A percentile compares a stretch with the other conserved stretches of the same genome.
These are phyloP conservation scores for Cossypha polioptera DNA, from an alignment of 2,797 vertebrate genomes.

Conservation along the genomic window DNA sequence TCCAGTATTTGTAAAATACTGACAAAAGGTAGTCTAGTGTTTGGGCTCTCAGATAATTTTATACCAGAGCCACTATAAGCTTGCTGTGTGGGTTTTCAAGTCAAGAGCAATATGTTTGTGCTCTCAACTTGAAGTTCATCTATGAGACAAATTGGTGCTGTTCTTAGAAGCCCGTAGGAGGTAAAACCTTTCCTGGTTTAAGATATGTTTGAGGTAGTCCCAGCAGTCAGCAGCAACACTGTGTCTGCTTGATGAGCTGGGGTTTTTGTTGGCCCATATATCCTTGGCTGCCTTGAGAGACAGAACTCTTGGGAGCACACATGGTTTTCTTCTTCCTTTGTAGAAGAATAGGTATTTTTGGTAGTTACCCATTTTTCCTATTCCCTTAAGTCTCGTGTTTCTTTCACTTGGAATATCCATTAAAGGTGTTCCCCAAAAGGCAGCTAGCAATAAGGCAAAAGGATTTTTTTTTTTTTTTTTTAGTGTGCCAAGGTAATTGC, in stretches of 20 bases:
- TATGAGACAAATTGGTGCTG: not conserved
- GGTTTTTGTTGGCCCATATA: not conserved
- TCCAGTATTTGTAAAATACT: not conserved
- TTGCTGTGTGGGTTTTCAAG: not conserved
- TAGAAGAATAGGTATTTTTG: not conserved
- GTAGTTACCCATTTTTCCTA: not conserved
- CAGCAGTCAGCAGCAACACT: not conserved
- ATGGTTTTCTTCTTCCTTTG: not conserved
- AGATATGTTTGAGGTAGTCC: not conserved
- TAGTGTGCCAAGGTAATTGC: not conserved
- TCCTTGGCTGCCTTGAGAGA: not conserved
- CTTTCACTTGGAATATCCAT: not conserved
- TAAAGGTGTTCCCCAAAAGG: not conserved
- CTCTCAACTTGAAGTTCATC: not conserved
- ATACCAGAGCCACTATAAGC: not conserved
- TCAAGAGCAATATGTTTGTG: not conserved
- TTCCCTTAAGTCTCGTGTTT: not conserved
- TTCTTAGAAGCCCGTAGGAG: not conserved
- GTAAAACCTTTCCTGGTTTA: not conserved
- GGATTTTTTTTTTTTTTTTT: not conserved
- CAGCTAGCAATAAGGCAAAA: not conserved
- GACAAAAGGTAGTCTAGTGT: not conserved
- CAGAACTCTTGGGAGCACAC: rapidly evolving
- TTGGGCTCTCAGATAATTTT: not conserved
- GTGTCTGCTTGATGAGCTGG: not conserved